Percentiles rank a stretch among this genome's conserved stretches.
phyloP scores from a whole-genome alignment of 2,113 vertebrate species.

The Paratilapia polleni region DNA sequence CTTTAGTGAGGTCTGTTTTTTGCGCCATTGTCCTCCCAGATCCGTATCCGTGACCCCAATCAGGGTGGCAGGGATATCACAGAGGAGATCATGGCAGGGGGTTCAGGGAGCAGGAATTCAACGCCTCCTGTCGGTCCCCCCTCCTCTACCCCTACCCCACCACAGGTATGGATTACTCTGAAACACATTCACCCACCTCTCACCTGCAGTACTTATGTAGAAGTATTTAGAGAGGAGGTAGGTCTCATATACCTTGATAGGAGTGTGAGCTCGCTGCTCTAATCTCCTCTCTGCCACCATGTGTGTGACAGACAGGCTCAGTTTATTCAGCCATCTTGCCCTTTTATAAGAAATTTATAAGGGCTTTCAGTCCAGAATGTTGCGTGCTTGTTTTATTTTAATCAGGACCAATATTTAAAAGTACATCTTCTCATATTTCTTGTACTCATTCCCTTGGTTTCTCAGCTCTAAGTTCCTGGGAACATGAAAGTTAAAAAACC shows the following conservation, averaged over 20 bases:
- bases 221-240: not conserved
- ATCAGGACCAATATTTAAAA: not conserved
- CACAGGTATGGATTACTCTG: slow-evolving; percentile 84
- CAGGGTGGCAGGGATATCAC: slow-evolving; percentile 98
- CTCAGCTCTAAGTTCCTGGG: not conserved
- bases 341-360: slow-evolving; percentile 20
- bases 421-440: not conserved
- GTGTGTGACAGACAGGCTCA: slow-evolving; percentile 1
- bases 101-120: slow-evolving; percentile 93
- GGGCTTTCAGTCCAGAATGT: not conserved
- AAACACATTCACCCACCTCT: not conserved
- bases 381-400: not conserved
- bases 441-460: not conserved
- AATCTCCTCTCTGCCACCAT: not conserved
- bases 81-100: slow-evolving; percentile 97
- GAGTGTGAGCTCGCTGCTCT: slow-evolving; percentile 9
- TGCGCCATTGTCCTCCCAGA: slow-evolving; percentile 82
- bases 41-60: slow-evolving; percentile 98
- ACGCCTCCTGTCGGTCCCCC: slow-evolving; percentile 90
- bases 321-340: not conserved
- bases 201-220: not conserved
- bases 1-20: slow-evolving; percentile 70
- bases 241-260: slow-evolving; percentile 23
- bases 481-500: not conserved
- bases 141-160: slow-evolving; percentile 90